A percentile compares a stretch with the other conserved stretches of the same genome.
These are phyloP conservation scores for Brachyistius frenatus DNA, from an alignment of 2,113 vertebrate species.

Conservation along the genomic window DNA sequence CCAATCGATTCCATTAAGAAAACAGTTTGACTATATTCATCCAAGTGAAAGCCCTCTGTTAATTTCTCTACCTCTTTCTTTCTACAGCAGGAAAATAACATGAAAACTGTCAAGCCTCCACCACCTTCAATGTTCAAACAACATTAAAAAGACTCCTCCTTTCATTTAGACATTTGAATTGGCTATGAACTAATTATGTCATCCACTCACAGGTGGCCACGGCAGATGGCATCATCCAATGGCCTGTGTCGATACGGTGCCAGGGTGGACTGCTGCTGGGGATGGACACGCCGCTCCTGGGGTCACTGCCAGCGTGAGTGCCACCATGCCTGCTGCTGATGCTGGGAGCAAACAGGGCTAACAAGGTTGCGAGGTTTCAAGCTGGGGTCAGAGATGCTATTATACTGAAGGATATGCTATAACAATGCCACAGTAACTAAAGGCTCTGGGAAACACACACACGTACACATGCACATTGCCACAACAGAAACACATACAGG, in stretches of 20 bases:
- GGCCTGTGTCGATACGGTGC: conserved; percentile 94
- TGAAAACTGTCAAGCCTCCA: conserved; percentile 17
- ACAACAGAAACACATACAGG: conserved; percentile 26
- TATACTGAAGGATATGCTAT: conserved; percentile 22
- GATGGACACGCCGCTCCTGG: conserved; percentile 93
- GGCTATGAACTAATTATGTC: conserved; percentile 62
- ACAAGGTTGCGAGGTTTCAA: conserved; percentile 77
- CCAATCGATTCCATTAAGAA: too few relatives aligned
- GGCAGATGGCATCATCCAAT: conserved; percentile 88
- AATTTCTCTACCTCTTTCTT: not conserved
- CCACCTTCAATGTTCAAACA: conserved; percentile 2
- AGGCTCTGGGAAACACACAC: conserved; percentile 13
- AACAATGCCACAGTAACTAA: not conserved
- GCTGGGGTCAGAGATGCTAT: conserved; percentile 63
- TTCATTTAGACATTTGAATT: conserved; percentile 53
- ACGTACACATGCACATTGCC: conserved; percentile 19
- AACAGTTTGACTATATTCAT: too few relatives aligned
- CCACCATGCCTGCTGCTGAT: conserved; percentile 58
- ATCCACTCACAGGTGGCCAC: conserved; percentile 90
- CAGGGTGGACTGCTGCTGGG: conserved; percentile 98
- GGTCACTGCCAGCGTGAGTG: conserved; percentile 98
- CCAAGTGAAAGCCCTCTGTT: not conserved
- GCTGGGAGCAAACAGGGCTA: conserved; percentile 75
- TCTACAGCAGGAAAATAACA: not conserved
- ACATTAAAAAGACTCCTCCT: conserved; percentile 38